These are phyloP conservation scores for Cephalopterus ornatus DNA, from an alignment of 2,113 vertebrate species.

Conservation along the genomic window DNA sequence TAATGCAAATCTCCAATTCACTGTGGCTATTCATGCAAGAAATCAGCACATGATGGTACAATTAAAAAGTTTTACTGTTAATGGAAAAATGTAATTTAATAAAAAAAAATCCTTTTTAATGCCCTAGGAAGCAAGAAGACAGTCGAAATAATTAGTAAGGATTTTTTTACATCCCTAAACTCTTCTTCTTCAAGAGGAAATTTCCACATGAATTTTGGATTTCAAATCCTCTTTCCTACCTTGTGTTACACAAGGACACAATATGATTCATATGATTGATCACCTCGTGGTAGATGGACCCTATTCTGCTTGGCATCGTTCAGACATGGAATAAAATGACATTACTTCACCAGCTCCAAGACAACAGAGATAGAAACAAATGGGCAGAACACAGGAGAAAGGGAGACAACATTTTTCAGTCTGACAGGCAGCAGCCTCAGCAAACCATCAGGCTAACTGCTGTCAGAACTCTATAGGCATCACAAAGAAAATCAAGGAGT, in stretches of 20 bases:
- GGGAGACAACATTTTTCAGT: not conserved
- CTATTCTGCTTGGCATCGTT: not conserved
- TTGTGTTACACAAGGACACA: not conserved
- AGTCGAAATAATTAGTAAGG: not conserved
- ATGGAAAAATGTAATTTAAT: not conserved
- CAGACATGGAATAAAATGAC: not conserved
- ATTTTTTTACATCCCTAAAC: not conserved
- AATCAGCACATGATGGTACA: slow-evolving; percentile 11
- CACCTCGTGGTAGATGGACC: not conserved
- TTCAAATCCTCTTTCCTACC: not conserved
- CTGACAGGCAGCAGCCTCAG: slow-evolving; percentile 17
- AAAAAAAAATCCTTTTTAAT: not conserved
- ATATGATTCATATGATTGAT: not conserved
- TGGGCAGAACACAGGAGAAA: not conserved
- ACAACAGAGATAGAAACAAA: slow-evolving; percentile 34
- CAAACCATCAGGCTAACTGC: not conserved
- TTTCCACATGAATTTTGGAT: not conserved
- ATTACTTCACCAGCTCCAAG: not conserved
- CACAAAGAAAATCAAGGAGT: not conserved
- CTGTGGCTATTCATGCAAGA: not conserved
- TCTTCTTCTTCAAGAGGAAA: not conserved
- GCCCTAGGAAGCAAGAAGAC: not conserved
- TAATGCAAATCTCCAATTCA: slow-evolving; percentile 4
- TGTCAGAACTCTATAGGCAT: not conserved
- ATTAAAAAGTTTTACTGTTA: not conserved